phyloP scores from a whole-genome alignment of 2,113 vertebrate species.

The Nematolebias whitei region DNA sequence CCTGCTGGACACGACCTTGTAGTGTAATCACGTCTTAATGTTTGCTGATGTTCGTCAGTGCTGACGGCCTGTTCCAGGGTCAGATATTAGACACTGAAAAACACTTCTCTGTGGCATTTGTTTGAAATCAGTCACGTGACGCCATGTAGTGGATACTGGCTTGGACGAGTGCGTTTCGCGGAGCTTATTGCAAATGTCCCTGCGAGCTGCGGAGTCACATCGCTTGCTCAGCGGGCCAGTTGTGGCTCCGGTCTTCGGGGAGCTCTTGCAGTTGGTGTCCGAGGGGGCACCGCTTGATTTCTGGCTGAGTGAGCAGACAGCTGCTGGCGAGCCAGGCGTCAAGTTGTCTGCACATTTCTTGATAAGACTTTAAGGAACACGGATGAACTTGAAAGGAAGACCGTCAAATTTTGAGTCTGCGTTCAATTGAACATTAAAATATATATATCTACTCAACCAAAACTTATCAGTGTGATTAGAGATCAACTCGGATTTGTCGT shows the following conservation, averaged over 20 bases:
- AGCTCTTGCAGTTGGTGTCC: slow-evolving; percentile 72
- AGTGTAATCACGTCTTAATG: slow-evolving; percentile 60
- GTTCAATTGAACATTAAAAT: neutral
- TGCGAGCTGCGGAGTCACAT: slow-evolving; percentile 63
- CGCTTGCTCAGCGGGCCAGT: slow-evolving; percentile 62
- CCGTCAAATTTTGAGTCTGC: neutral
- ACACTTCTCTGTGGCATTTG: slow-evolving; percentile 54
- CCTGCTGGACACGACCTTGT: slow-evolving; percentile 58
- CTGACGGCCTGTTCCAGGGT: slow-evolving; percentile 48
- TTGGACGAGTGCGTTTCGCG: slow-evolving; percentile 57
- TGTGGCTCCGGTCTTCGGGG: slow-evolving; percentile 65
- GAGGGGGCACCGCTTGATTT: slow-evolving; percentile 65
- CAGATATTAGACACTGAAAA: slow-evolving; percentile 44
- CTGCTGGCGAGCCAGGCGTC: slow-evolving; percentile 71
- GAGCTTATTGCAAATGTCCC: slow-evolving; percentile 47
- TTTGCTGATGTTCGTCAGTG: slow-evolving; percentile 42
- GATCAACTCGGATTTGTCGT: no score
- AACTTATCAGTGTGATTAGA: no score
- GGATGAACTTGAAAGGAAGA: slow-evolving; percentile 9
- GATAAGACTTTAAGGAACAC: slow-evolving; percentile 47
- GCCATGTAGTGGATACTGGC: slow-evolving; percentile 42
- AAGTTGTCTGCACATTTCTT: slow-evolving; percentile 62
- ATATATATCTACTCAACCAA: no score
- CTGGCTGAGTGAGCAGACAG: slow-evolving; percentile 72
- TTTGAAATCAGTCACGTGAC: slow-evolving; percentile 42